Conservation (phyloP, 2,888 invertebrate species). For the Philhelius pedissequus region DNA sequence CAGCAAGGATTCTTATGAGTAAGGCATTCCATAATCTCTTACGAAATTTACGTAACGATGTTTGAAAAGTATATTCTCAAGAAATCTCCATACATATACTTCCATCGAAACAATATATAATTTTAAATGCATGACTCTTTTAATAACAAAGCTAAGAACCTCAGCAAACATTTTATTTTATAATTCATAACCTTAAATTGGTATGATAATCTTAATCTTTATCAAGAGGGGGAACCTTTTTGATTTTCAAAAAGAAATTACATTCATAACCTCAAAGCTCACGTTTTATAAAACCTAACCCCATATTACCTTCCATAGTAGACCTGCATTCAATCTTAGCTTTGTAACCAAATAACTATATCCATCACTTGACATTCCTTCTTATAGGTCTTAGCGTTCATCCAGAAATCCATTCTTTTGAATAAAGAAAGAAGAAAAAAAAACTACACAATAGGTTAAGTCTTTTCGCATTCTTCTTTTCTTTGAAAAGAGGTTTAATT, state of each 20-base stretch:
- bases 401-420: background rate
- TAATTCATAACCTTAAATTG: background rate
- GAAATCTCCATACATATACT: too few relatives aligned
- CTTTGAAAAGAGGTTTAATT: constrained; percentile 18
- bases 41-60: too few relatives aligned
- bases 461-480: background rate
- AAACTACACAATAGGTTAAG: background rate
- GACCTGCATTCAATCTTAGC: background rate
- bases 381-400: background rate
- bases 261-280: background rate
- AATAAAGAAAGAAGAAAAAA: background rate
- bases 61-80: too few relatives aligned
- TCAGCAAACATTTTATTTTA: too few relatives aligned
- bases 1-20: too few relatives aligned
- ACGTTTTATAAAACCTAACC: background rate
- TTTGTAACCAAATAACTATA: background rate
- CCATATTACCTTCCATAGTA: background rate
- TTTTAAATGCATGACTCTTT: too few relatives aligned
- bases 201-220: background rate
- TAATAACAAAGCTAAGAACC: too few relatives aligned
- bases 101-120: too few relatives aligned
- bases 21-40: too few relatives aligned
- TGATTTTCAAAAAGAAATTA: background rate
- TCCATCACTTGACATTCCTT: constrained; percentile 14
- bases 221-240: background rate